phyloP scores from a whole-genome alignment of 2,113 vertebrate species.

The Etia nguti region DNA sequence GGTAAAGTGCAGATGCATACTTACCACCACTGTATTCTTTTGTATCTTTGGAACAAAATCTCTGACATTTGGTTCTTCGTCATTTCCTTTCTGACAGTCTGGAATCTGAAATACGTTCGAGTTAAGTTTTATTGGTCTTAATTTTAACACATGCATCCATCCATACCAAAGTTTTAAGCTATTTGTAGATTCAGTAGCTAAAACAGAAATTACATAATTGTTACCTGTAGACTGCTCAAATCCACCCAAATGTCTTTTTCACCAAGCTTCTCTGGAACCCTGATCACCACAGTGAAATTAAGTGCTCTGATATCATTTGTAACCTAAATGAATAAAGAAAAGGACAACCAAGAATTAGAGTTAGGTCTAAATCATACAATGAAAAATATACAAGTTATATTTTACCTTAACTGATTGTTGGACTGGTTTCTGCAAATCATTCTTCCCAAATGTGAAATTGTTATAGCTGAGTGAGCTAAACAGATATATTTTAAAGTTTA shows the following conservation, averaged over 20 bases:
- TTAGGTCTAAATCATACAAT: too few relatives aligned
- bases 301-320: slow-evolving; percentile 60
- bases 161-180: rapidly evolving
- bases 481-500: neutral
- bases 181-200: neutral
- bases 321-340: too few relatives aligned
- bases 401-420: slow-evolving; percentile 32
- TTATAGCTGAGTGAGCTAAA: slow-evolving; percentile 72
- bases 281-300: slow-evolving; percentile 64
- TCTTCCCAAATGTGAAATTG: slow-evolving; percentile 70
- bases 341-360: too few relatives aligned
- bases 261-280: slow-evolving; percentile 68
- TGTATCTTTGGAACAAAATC: slow-evolving; percentile 45
- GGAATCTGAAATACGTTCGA: slow-evolving; percentile 54
- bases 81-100: slow-evolving; percentile 22
- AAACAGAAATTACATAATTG: neutral
- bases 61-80: neutral
- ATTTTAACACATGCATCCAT: neutral
- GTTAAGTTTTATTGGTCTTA: neutral
- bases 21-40: slow-evolving; percentile 53
- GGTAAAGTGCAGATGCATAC: neutral
- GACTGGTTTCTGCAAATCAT: neutral
- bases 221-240: slow-evolving; percentile 29
- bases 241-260: slow-evolving; percentile 67
- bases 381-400: too few relatives aligned